phyloP scores from a whole-genome alignment of 2,113 vertebrate species.

The Meles meles region DNA sequence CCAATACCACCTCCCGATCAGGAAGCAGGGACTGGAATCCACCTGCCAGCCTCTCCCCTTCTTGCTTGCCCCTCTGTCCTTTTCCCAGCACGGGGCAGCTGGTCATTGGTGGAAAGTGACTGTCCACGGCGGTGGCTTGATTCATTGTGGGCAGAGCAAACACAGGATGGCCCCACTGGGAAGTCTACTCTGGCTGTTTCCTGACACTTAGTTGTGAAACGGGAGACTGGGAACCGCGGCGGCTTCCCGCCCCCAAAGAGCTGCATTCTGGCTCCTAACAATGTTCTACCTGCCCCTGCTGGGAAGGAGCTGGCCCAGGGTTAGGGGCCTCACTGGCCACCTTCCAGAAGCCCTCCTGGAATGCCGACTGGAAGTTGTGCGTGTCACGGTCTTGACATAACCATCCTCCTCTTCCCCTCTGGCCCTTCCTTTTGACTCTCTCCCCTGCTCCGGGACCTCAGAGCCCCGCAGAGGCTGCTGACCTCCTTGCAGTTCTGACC shows the following conservation, averaged over 20 bases:
- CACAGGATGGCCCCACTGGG: not conserved
- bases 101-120: not conserved
- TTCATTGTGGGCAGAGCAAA: not conserved
- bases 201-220: not conserved
- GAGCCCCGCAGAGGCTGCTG: not conserved
- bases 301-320: not conserved
- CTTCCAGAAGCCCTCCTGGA: not conserved
- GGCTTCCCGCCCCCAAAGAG: accelerated
- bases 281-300: not conserved
- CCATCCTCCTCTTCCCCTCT: not conserved
- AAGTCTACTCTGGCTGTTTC: not conserved
- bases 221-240: accelerated
- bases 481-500: accelerated
- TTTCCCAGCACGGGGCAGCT: not conserved
- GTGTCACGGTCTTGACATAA: accelerated
- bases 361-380: accelerated
- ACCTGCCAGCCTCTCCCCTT: not conserved
- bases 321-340: not conserved
- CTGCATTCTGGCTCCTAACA: not conserved
- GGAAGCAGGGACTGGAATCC: not conserved
- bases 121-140: accelerated
- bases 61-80: accelerated
- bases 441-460: accelerated
- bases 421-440: not conserved
- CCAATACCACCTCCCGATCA: not conserved